Percentiles rank a stretch among this genome's conserved stretches.
These are phyloP conservation scores for Neoascia interrupta DNA, from an alignment of 2,888 invertebrate species.

Conservation along the genomic window DNA sequence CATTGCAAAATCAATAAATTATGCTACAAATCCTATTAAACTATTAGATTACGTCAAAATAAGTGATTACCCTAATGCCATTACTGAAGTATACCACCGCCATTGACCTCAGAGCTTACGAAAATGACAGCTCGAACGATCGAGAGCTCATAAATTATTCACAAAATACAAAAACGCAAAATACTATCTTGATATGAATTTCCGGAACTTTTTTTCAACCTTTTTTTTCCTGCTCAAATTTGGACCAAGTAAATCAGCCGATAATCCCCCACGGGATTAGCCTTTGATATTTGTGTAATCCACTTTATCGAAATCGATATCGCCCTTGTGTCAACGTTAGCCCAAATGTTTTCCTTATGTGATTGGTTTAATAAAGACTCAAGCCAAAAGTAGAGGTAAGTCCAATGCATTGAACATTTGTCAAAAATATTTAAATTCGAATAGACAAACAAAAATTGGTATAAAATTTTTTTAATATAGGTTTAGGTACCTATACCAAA, in stretches of 20 bases:
- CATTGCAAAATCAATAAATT: no score
- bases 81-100: no score
- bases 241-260: conserved; percentile 39
- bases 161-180: background rate
- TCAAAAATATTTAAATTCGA: no score
- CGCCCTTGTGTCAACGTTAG: conserved; percentile 7
- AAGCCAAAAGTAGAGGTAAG: no score
- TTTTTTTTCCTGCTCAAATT: conserved; percentile 25
- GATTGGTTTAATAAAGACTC: conserved; percentile 2
- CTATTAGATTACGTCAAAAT: no score
- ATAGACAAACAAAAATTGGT: conserved; percentile 12
- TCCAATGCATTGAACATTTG: no score
- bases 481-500: no score
- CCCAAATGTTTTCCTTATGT: background rate
- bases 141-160: conserved; percentile 40
- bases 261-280: conserved; percentile 47
- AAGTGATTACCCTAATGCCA: no score
- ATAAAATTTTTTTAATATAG: no score
- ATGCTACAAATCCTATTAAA: no score
- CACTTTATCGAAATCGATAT: conserved; percentile 51
- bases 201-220: background rate
- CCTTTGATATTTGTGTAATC: conserved; percentile 34
- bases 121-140: no score
- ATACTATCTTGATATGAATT: conserved; percentile 5
- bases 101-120: no score